Evolutionary conservation across 35 echinoderm and acorn worm species (phyloP).

Genomic region (Amphiura filiformis): DNA sequence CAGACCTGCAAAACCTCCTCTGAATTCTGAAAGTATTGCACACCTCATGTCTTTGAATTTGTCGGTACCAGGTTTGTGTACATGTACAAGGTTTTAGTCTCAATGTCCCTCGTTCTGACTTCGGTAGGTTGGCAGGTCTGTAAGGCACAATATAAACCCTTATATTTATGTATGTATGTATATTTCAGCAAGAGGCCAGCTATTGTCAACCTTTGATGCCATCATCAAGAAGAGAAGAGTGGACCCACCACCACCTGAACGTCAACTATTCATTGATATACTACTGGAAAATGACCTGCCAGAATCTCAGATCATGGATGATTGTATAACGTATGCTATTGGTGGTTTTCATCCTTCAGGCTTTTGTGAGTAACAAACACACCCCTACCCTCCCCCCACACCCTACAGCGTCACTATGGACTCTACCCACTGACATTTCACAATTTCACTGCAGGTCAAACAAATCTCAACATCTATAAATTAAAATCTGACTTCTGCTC

Average conservation of each 20-base stretch:
- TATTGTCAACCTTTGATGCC: too few species aligned
- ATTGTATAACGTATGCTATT: constrained; percentile 38
- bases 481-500: too few species aligned
- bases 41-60: too few species aligned
- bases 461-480: neutral
- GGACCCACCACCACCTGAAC: constrained; percentile 7
- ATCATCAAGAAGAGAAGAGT: constrained; percentile 11
- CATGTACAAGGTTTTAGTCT: too few species aligned
- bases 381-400: neutral
- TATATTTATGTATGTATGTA: too few species aligned
- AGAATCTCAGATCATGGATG: constrained; percentile 23
- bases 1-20: too few species aligned
- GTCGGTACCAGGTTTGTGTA: too few species aligned
- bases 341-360: constrained; percentile 54
- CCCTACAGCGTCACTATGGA: neutral
- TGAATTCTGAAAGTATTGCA: too few species aligned
- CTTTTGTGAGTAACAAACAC: constrained; percentile 45
- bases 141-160: too few species aligned
- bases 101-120: too few species aligned
- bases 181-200: neutral
- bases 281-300: constrained; percentile 31
- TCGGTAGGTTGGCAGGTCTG: too few species aligned
- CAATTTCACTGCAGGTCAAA: neutral
- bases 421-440: neutral
- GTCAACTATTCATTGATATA: constrained; percentile 38